Evolutionary conservation across 2,797 vertebrate species (phyloP), one percentile per base, ranked within the genome.

Genomic region (Urosaurus nigricauda): DNA sequence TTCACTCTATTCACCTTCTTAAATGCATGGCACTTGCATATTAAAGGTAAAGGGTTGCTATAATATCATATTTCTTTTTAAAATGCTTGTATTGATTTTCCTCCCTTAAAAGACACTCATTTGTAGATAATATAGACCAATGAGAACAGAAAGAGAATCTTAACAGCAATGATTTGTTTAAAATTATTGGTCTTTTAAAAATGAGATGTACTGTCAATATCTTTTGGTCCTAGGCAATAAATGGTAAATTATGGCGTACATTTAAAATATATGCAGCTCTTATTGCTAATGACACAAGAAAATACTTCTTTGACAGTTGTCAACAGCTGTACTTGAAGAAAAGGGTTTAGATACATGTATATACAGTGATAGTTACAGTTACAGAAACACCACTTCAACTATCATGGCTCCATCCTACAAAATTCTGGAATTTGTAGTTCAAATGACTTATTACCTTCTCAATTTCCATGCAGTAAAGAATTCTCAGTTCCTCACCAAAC

Each of bases 51-150:
- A 5, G 19, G n/a, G 24, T 32, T 58, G 26, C 17, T 60, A 29
- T 73, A 85, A 29, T 60, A 74, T 4, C 35, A 17, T 56, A 68
- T 79, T 84, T 75, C 9, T 83, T 73, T 85, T 85, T 73, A 85
- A 85, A 35, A 53, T 16, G 2, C 53, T 56, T 37, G 16, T 70
- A 89, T 53, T 73, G 70, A 60, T 85, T 80, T 85, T 17, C 12
- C 7, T 24, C 70, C 7, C 19, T 77, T 65, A 8, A 70, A 78
- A 78, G n/a, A n/a, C 80, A 83, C 56, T 51, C 13, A 77, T 63
- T 65, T 79, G 13, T 70, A 53, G 32, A 32, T 51, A 13, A n/a
- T n/a, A n/a, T n/a, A n/a, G n/a, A n/a, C n/a, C n/a, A n/a, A n/a
- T n/a, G n/a, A n/a, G n/a, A n/a, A n/a, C n/a, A n/a, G n/a, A n/a